phyloP scores from a whole-genome alignment of 2,888 invertebrate species.

The Phalangium opilio region DNA sequence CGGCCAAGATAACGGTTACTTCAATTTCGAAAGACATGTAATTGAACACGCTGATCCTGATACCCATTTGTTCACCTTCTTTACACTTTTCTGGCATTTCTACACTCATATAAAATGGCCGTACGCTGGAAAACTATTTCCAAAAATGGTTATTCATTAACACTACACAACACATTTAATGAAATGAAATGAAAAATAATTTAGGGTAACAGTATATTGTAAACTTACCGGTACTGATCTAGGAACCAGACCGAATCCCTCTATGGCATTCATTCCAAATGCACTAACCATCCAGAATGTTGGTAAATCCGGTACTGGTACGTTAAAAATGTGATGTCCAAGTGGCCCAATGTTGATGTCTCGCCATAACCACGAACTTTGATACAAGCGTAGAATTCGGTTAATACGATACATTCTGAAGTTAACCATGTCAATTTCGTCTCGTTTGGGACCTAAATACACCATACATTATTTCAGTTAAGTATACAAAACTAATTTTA shows the following conservation, averaged over 20 bases:
- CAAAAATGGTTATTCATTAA: too few relatives aligned
- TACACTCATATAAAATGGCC: conserved; percentile 87
- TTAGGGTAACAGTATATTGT: background rate
- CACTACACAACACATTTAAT: too few relatives aligned
- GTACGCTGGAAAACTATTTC: conserved; percentile 61
- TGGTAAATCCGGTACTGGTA: conserved; percentile 66
- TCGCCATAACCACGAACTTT: conserved; percentile 89
- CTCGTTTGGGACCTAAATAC: conserved; percentile 11
- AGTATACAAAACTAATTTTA: too few relatives aligned
- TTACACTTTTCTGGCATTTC: conserved; percentile 71
- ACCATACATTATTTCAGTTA: too few relatives aligned
- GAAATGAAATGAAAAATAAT: too few relatives aligned
- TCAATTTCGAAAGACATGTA: conserved; percentile 62
- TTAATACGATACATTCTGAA: conserved; percentile 47
- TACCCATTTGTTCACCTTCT: conserved; percentile 84
- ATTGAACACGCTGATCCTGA: conserved; percentile 84
- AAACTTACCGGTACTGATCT: conserved; percentile 51
- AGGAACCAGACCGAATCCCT: conserved; percentile 72
- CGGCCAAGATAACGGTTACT: conserved; percentile 59
- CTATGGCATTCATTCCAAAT: conserved; percentile 70
- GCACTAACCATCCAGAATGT: conserved; percentile 88
- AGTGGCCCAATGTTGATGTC: conserved; percentile 82
- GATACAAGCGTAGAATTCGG: conserved; percentile 74
- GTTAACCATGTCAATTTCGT: conserved; percentile 11
- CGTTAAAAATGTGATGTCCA: conserved; percentile 69